Evolutionary conservation across 2,888 invertebrate species (phyloP).

Genomic region (Atethmia centrago): DNA sequence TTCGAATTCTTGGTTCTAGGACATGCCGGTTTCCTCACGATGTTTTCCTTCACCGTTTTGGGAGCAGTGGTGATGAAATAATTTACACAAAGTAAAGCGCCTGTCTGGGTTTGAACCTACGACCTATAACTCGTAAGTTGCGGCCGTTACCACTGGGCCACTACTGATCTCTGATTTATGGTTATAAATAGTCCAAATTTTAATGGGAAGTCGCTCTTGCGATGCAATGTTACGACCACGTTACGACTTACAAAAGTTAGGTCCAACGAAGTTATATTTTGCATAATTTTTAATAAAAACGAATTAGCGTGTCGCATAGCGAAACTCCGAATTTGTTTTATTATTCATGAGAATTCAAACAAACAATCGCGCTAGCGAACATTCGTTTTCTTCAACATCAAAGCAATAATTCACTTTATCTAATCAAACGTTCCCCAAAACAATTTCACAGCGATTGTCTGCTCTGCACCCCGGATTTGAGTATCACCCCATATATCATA

Average conservation of each 20-base stretch:
- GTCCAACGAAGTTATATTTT: slow-evolving; percentile 13
- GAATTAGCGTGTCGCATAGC: not conserved
- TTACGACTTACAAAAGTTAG: not conserved
- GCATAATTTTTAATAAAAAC: slow-evolving; percentile 2
- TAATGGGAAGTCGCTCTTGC: not conserved
- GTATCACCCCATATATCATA: slow-evolving; percentile 85
- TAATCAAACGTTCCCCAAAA: slow-evolving; percentile 83
- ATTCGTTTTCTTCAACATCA: slow-evolving; percentile 70
- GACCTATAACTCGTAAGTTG: too few relatives aligned
- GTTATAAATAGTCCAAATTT: not conserved
- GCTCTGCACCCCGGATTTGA: slow-evolving; percentile 81
- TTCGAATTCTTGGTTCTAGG: too few relatives aligned
- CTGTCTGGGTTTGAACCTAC: too few relatives aligned
- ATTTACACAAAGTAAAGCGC: too few relatives aligned
- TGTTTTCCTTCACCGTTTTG: too few relatives aligned
- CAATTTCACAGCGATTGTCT: slow-evolving; percentile 84
- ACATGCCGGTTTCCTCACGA: too few relatives aligned
- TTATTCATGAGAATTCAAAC: slow-evolving; percentile 53
- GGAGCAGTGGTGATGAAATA: too few relatives aligned
- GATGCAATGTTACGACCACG: not conserved
- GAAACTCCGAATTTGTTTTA: slow-evolving; percentile 18
- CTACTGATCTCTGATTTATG: too few relatives aligned
- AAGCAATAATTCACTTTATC: slow-evolving; percentile 81
- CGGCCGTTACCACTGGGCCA: too few relatives aligned
- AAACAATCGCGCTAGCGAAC: slow-evolving; percentile 53